Conservation (phyloP, 2,888 invertebrate genomes). For the Amiota communis region DNA sequence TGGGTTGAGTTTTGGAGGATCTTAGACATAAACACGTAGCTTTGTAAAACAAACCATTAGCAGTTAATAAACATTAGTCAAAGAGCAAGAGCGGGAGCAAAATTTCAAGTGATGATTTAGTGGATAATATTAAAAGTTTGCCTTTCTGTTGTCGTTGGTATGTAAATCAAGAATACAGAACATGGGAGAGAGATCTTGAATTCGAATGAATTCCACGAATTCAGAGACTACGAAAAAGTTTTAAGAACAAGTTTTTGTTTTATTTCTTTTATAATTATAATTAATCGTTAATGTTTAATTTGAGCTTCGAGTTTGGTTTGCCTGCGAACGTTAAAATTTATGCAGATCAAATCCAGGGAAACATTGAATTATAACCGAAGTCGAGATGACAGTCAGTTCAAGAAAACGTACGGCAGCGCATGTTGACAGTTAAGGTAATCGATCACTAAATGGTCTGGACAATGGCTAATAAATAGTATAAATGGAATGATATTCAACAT, state of each 20-base stretch:
- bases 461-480: no score
- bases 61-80: slow-evolving; percentile 73
- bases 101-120: slow-evolving; percentile 64
- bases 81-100: slow-evolving; percentile 47
- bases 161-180: slow-evolving; percentile 57
- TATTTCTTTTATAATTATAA: slow-evolving; percentile 58
- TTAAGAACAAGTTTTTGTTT: slow-evolving; percentile 57
- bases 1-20: slow-evolving; percentile 8
- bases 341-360: slow-evolving; percentile 48
- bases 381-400: background rate
- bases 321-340: slow-evolving; percentile 47
- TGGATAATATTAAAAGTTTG: slow-evolving; percentile 62
- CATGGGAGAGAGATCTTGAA: slow-evolving; percentile 27
- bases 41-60: slow-evolving; percentile 74
- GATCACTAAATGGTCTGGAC: slow-evolving; percentile 43
- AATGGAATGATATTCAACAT: no score
- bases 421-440: slow-evolving; percentile 57
- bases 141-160: slow-evolving; percentile 44
- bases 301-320: slow-evolving; percentile 22
- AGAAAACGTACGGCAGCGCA: slow-evolving; percentile 42
- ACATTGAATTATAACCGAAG: background rate
- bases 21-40: slow-evolving; percentile 56
- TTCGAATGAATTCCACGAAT: slow-evolving; percentile 57
- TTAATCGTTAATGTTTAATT: slow-evolving; percentile 43
- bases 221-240: slow-evolving; percentile 42